Percentiles rank a stretch among this genome's conserved stretches.
phyloP scores from a whole-genome alignment of 2,888 invertebrate genomes.

The Nomada flava region DNA sequence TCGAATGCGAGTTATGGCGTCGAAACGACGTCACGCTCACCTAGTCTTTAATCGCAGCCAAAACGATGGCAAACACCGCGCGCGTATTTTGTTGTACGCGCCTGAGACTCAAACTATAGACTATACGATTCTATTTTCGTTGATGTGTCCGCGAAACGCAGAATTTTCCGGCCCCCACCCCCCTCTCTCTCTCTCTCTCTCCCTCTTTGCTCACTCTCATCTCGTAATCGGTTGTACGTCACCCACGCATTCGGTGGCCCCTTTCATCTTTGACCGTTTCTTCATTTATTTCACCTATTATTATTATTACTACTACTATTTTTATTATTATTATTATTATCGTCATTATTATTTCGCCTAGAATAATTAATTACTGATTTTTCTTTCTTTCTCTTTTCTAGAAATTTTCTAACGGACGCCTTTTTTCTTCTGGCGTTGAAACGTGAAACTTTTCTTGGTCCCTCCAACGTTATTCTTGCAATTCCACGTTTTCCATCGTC shows the following conservation, averaged over 20 bases:
- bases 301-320: too few relatives aligned
- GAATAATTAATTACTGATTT: not conserved
- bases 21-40: not conserved
- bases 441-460: not conserved
- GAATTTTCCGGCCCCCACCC: slow-evolving; percentile 26
- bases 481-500: slow-evolving; percentile 13
- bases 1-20: not conserved
- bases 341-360: too few relatives aligned
- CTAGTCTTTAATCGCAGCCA: not conserved
- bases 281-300: not conserved
- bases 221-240: slow-evolving; percentile 52
- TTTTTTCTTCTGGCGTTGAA: too few relatives aligned
- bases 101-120: slow-evolving; percentile 9
- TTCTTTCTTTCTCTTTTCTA: not conserved
- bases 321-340: not conserved
- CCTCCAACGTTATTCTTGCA: not conserved
- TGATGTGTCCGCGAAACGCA: slow-evolving; percentile 32
- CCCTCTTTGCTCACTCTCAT: slow-evolving; percentile 28
- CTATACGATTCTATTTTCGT: slow-evolving; percentile 55
- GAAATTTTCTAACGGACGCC: not conserved
- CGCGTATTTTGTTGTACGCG: slow-evolving; percentile 16
- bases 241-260: slow-evolving; percentile 52
- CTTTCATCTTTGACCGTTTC: not conserved
- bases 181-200: slow-evolving; percentile 9
- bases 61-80: too few relatives aligned